Evolutionary conservation across 2,113 vertebrate genomes (phyloP).

Genomic region (Coturnix japonica): DNA sequence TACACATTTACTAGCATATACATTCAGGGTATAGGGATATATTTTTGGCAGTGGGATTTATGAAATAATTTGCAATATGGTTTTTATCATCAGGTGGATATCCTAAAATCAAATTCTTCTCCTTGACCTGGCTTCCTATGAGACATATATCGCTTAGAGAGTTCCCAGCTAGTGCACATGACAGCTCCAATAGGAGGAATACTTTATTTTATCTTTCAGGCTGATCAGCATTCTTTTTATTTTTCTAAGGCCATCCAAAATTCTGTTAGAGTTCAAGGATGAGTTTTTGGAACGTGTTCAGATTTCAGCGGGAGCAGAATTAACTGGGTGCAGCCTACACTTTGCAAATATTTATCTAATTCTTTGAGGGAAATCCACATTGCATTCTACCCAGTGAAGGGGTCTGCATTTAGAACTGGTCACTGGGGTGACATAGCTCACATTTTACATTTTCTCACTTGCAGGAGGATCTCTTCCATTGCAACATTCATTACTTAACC

Average conservation of each 20-base stretch:
- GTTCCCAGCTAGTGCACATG: not conserved
- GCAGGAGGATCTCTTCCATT: not conserved
- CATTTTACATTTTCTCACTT: slow-evolving; percentile 11
- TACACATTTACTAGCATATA: not conserved
- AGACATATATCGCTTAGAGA: not conserved
- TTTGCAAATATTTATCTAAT: slow-evolving; percentile 7
- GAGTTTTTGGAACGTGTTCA: slow-evolving; percentile 27
- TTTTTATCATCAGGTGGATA: slow-evolving; percentile 55
- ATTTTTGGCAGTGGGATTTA: slow-evolving; percentile 37
- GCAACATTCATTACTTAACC: not conserved
- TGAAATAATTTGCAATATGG: slow-evolving; percentile 24
- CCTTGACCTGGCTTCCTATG: slow-evolving; percentile 20
- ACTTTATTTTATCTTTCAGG: slow-evolving; percentile 12
- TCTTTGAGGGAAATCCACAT: not conserved
- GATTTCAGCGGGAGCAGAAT: not conserved
- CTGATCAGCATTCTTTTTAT: slow-evolving; percentile 15
- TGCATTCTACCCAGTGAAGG: not conserved
- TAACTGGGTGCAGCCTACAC: not conserved
- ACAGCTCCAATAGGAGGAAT: slow-evolving; percentile 12
- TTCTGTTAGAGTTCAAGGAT: slow-evolving; percentile 17
- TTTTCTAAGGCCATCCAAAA: slow-evolving; percentile 33
- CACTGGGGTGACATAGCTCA: not conserved
- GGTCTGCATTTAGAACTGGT: not conserved
- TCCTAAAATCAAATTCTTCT: slow-evolving; percentile 14
- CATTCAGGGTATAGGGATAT: not conserved